Evolutionary conservation across 2,888 invertebrate genomes (phyloP).

Genomic region (Poecilobothrus nobilitatus): DNA sequence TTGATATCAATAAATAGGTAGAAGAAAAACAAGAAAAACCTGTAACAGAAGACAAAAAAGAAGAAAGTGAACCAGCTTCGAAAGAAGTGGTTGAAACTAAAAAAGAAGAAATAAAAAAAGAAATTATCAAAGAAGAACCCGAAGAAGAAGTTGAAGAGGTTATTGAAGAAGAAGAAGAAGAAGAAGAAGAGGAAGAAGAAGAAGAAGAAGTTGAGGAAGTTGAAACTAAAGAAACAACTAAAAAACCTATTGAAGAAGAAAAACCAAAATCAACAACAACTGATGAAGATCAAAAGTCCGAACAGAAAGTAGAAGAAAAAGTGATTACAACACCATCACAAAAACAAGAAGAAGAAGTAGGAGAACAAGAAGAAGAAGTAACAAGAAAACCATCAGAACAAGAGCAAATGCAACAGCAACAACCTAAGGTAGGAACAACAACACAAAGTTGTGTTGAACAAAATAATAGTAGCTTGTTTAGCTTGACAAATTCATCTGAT

Average conservation of each 20-base stretch:
- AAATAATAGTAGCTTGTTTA: neutral
- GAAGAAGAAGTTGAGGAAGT: constrained; percentile 8
- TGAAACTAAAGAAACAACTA: neutral
- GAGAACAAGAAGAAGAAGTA: constrained; percentile 12
- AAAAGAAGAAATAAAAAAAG: constrained; percentile 15
- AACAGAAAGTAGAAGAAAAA: constrained; percentile 2
- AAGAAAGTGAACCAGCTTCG: constrained; percentile 7
- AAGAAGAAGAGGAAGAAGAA: constrained; percentile 12
- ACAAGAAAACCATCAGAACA: constrained; percentile 7
- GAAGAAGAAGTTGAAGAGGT: constrained; percentile 16
- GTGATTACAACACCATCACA: neutral
- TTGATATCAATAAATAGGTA: neutral
- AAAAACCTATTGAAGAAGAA: neutral
- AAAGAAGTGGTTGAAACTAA: constrained; percentile 13
- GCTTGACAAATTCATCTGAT: constrained; percentile 27
- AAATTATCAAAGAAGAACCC: constrained; percentile 11
- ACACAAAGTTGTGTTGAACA: neutral
- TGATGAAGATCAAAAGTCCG: constrained; percentile 7
- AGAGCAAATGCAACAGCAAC: constrained; percentile 8
- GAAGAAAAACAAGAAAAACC: constrained; percentile 12
- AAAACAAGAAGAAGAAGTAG: constrained; percentile 12
- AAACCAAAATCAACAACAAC: constrained; percentile 10
- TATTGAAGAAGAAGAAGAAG: constrained; percentile 8
- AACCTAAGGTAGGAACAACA: constrained; percentile 2
- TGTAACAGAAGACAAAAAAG: constrained; percentile 14